Percentiles rank a stretch among this genome's conserved stretches.
Conservation (phyloP, 2,888 invertebrate species). For the Gortyna flavago region DNA sequence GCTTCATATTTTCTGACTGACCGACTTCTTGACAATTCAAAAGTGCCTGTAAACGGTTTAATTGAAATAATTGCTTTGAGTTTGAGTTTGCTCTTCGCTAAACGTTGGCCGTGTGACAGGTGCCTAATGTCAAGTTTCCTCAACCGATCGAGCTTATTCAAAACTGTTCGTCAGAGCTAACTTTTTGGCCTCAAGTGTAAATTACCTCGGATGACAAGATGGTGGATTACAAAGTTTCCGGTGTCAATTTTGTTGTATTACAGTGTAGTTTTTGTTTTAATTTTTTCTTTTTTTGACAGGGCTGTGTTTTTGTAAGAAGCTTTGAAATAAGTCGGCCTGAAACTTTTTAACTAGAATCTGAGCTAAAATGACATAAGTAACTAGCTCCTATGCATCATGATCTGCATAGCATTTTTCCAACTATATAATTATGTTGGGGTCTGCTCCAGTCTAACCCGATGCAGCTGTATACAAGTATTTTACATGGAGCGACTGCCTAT, state of each 20-base stretch:
- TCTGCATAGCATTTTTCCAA: background rate
- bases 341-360: background rate
- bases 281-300: background rate
- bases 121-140: conserved; percentile 20
- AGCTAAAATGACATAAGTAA: background rate
- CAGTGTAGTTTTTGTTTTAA: background rate
- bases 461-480: too few relatives aligned
- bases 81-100: background rate
- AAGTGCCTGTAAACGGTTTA: too few relatives aligned
- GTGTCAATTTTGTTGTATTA: conserved; percentile 48
- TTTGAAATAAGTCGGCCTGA: background rate
- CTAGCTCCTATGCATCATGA: background rate
- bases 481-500: too few relatives aligned
- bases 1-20: too few relatives aligned
- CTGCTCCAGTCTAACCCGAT: too few relatives aligned
- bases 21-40: too few relatives aligned
- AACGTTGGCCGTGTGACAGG: rapidly evolving
- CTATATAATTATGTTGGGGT: too few relatives aligned
- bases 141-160: conserved; percentile 43
- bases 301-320: too few relatives aligned
- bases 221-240: conserved; percentile 34
- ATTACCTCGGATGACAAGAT: conserved; percentile 30
- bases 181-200: conserved; percentile 59
- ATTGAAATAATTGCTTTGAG: too few relatives aligned
- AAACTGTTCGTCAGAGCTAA: conserved; percentile 42